Conservation (phyloP, 1,140 invertebrate species). For the Drosophila seguyi region DNA sequence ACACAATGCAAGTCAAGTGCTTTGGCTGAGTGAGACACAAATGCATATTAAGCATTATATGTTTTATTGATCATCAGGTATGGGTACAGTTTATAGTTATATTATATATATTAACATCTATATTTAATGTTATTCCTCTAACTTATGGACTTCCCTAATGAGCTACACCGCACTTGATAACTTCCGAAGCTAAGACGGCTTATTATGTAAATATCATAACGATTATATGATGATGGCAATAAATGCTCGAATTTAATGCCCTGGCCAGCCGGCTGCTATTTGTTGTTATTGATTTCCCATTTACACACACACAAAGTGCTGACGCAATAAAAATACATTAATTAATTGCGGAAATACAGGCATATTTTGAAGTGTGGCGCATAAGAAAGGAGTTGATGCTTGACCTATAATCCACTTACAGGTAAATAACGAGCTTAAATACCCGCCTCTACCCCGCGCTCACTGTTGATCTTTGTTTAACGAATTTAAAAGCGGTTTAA, state of each 20-base stretch:
- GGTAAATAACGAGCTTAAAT: constrained; percentile 14
- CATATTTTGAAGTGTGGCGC: constrained; percentile 4
- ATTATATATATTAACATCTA: too few relatives aligned
- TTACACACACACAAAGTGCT: background rate
- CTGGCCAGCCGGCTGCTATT: background rate
- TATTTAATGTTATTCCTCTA: background rate
- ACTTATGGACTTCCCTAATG: background rate
- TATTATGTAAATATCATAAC: constrained; percentile 7
- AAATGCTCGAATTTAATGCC: background rate
- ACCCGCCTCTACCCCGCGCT: background rate
- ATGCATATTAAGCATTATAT: background rate
- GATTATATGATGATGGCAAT: background rate
- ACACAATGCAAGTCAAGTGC: background rate
- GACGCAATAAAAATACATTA: constrained; percentile 16
- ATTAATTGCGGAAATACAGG: constrained; percentile 4
- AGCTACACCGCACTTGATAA: background rate
- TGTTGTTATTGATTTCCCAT: constrained; percentile 15
- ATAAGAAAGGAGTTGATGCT: constrained; percentile 12
- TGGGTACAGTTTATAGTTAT: too few relatives aligned
- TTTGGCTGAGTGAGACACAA: too few relatives aligned
- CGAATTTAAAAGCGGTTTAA: constrained; percentile 3
- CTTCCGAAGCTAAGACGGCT: background rate
- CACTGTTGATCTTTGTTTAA: constrained; percentile 2
- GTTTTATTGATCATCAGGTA: background rate
- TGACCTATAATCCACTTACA: constrained; percentile 14